Evolutionary conservation across 2,797 vertebrate species (phyloP), one percentile per base, ranked within the genome.

Genomic region (Tympanoctomys barrerae): DNA sequence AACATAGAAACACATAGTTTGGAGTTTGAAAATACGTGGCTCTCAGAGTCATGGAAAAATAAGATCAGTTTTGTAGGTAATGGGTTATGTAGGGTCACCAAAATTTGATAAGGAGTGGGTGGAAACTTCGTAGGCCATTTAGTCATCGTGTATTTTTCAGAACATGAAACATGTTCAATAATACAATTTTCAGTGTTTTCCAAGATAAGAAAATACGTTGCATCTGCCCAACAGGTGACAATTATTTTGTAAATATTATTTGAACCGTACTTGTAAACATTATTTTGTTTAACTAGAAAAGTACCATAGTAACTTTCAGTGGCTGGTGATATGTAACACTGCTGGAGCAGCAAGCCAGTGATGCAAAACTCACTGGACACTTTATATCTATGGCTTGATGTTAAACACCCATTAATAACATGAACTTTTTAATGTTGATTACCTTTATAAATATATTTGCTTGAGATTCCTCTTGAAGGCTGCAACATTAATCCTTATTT

Each of bases 371-470:
- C 89, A 86, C 62, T 81, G 11, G 59, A n/a, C 8, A 24, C 11
- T 77, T 62, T 39, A 7, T 19, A 21, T 80, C 36, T 78, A 28
- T 77, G 9, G 22, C 57, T 61, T 90, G 61, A 87, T 95, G 36
- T 87, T 33, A 86, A 86, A 59, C 26, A 70, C 54, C 71, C 46
- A 86, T 89, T 62, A 95, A 14, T 62, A 57, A 59, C 64, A 70
- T n/a, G 33, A 70, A 70, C 16, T 77, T 79, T 89, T 28, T 16
- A 73, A 85, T 31, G 33, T 57, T 54, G 4, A 10, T 77, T 95
- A 85, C 19, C 28, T 86, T 7, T 11, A 7, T 70, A 79, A 46
- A 78, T 77, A 46, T 54, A 80, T 80, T 81, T 80, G 46, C 57
- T 75, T 91, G 28, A 71, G 87, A 78, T 54, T 87, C 3, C 52